These are phyloP conservation scores for Plecotus auritus DNA, from an alignment of 2,113 vertebrate genomes.

Conservation along the genomic window DNA sequence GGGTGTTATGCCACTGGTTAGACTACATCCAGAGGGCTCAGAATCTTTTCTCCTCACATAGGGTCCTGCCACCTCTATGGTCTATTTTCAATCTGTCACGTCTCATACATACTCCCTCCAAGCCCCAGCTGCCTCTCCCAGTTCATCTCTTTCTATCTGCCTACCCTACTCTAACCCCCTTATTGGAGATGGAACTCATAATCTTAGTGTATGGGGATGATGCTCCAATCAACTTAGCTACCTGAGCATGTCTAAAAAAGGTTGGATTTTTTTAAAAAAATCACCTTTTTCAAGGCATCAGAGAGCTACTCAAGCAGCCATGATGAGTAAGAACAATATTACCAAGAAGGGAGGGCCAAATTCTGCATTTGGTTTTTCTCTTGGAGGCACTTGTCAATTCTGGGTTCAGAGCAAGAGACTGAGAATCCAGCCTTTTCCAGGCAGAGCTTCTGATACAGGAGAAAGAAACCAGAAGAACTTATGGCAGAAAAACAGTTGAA, in stretches of 20 bases:
- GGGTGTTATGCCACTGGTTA: too few relatives aligned
- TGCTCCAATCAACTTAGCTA: background rate
- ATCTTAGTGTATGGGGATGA: too few relatives aligned
- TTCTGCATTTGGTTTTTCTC: background rate
- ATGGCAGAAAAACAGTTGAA: background rate
- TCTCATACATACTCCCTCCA: too few relatives aligned
- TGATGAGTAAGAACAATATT: background rate
- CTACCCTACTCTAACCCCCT: too few relatives aligned
- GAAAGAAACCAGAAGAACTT: background rate
- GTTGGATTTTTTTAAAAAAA: background rate
- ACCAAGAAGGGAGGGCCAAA: background rate
- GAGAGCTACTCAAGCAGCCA: background rate
- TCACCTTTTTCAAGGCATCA: background rate
- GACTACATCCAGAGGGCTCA: too few relatives aligned
- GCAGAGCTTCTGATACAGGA: background rate
- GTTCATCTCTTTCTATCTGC: too few relatives aligned
- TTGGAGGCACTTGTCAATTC: background rate
- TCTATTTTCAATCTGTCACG: too few relatives aligned
- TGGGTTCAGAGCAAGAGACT: background rate
- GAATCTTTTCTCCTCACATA: too few relatives aligned
- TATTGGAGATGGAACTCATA: too few relatives aligned
- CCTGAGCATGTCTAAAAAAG: background rate
- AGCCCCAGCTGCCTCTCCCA: too few relatives aligned
- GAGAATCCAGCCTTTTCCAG: background rate
- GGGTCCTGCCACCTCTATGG: too few relatives aligned